phyloP scores from a whole-genome alignment of 2,888 invertebrate genomes.

The Pyrocoelia pectoralis region DNA sequence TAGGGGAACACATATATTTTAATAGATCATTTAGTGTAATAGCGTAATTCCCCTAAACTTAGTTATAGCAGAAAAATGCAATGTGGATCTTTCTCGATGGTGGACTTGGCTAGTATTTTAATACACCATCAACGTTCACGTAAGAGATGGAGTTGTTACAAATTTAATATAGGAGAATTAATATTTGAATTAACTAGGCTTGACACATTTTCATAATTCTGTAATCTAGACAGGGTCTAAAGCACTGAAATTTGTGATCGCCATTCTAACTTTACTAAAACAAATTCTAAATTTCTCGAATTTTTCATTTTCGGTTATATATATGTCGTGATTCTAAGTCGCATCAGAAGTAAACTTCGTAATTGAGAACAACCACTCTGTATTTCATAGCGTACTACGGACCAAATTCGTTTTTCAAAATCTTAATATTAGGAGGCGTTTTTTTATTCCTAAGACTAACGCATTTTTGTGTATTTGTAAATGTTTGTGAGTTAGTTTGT shows the following conservation, averaged over 20 bases:
- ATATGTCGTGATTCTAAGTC: background rate
- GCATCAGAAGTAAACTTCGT: background rate
- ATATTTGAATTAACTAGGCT: background rate
- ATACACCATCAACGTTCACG: no score
- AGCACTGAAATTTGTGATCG: slow-evolving; percentile 10
- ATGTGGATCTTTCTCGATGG: no score
- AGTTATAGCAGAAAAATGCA: no score
- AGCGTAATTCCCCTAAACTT: no score
- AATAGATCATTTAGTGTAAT: no score
- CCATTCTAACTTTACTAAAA: slow-evolving; percentile 2
- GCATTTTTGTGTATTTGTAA: slow-evolving; percentile 31
- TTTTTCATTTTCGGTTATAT: background rate
- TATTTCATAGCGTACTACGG: background rate
- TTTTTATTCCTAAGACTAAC: slow-evolving; percentile 5
- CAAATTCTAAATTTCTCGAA: background rate
- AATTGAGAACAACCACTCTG: background rate
- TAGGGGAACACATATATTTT: no score
- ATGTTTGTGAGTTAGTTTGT: slow-evolving; percentile 20
- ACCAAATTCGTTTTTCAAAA: slow-evolving; percentile 5
- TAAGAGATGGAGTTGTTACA: background rate
- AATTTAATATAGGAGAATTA: background rate
- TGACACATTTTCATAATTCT: background rate
- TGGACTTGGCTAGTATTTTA: no score
- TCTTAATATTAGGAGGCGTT: background rate
- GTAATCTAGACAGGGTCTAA: slow-evolving; percentile 12